Evolutionary conservation across 2,797 vertebrate species (phyloP).

Genomic region (Tragelaphus oryx): DNA sequence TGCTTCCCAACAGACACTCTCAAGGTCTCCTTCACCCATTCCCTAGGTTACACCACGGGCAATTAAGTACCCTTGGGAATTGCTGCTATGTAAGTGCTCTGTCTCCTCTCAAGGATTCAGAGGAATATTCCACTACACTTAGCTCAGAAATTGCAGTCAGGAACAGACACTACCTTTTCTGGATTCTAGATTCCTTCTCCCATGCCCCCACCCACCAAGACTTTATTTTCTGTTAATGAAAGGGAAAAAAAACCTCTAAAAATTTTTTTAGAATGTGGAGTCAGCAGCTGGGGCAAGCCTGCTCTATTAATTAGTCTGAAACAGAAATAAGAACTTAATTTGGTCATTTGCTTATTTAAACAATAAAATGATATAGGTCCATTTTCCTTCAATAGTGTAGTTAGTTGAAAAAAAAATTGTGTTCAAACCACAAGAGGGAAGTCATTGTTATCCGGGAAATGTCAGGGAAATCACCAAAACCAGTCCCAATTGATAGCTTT

Average conservation of each 20-base stretch:
- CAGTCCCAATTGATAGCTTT: neutral
- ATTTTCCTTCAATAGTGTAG: neutral
- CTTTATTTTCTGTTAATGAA: neutral
- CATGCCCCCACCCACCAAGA: rapidly evolving
- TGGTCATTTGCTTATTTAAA: neutral
- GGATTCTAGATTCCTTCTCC: neutral
- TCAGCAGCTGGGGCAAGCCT: neutral
- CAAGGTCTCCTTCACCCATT: neutral
- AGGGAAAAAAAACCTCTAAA: neutral
- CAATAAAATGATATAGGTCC: neutral
- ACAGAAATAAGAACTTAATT: neutral
- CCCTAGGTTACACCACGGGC: neutral
- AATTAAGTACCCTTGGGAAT: neutral
- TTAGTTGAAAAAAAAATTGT: neutral
- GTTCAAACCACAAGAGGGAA: slow-evolving; percentile 10
- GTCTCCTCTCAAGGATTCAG: neutral
- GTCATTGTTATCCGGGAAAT: neutral
- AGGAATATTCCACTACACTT: neutral
- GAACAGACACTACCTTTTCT: neutral
- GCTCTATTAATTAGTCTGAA: neutral
- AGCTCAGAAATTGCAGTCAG: neutral
- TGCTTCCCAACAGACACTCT: neutral
- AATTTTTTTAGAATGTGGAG: neutral
- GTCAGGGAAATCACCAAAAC: neutral
- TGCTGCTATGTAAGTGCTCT: neutral